These are phyloP conservation scores for Rhinolophus sinicus DNA, from an alignment of 2,113 vertebrate genomes.

Conservation along the genomic window DNA sequence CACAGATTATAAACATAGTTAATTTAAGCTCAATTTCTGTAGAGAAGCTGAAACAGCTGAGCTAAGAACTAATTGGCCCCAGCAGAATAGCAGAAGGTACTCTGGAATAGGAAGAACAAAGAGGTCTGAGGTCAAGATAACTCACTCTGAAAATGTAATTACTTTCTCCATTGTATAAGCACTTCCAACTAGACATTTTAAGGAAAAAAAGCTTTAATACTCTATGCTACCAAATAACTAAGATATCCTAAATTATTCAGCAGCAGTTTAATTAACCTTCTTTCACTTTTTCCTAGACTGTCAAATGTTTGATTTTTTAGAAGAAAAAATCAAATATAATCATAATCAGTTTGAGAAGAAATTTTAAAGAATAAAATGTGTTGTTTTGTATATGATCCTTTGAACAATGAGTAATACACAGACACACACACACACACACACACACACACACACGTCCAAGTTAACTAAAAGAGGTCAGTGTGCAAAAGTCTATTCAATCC, in stretches of 20 bases:
- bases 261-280: conserved; percentile 68
- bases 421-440: not conserved
- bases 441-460: not conserved
- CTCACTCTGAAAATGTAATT: conserved; percentile 19
- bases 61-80: conserved; percentile 39
- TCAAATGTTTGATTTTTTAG: conserved; percentile 31
- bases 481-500: conserved; percentile 1
- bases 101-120: not conserved
- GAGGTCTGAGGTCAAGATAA: conserved; percentile 11
- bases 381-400: conserved; percentile 36
- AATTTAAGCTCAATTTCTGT: conserved; percentile 45
- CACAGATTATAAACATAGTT: conserved; percentile 58
- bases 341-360: conserved; percentile 39
- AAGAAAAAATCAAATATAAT: conserved; percentile 48
- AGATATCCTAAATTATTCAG: conserved; percentile 66
- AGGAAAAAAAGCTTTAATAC: conserved; percentile 30
- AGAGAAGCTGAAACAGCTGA: conserved; percentile 46
- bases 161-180: not conserved
- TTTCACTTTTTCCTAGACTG: conserved; percentile 50
- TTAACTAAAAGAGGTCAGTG: not conserved
- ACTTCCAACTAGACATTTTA: conserved; percentile 26
- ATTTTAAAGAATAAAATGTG: conserved; percentile 56
- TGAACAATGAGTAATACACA: not conserved
- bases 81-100: conserved; percentile 28
- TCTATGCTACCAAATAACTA: conserved; percentile 54